These are phyloP conservation scores for Myrmecobius fasciatus DNA, from an alignment of 2,113 vertebrate species.

Conservation along the genomic window DNA sequence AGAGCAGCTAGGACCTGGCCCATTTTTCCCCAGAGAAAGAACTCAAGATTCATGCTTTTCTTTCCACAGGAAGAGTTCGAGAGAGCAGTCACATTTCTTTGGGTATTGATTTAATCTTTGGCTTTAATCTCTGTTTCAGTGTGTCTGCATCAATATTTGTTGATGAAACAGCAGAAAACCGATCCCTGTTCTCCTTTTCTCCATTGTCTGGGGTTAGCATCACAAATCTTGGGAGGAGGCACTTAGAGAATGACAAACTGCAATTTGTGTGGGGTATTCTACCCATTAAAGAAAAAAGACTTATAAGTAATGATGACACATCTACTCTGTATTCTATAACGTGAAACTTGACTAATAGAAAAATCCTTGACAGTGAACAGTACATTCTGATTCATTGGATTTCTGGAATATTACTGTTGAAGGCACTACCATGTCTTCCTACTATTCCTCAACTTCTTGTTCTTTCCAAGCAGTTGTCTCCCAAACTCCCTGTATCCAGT, in stretches of 20 bases:
- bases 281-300: neutral
- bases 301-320: neutral
- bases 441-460: neutral
- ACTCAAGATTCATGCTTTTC: slow-evolving; percentile 47
- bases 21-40: slow-evolving; percentile 25
- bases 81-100: slow-evolving; percentile 34
- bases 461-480: neutral
- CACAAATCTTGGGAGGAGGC: slow-evolving; percentile 11
- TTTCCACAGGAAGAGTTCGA: slow-evolving; percentile 25
- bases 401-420: neutral
- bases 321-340: neutral
- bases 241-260: slow-evolving; percentile 19
- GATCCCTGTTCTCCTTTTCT: slow-evolving; percentile 31
- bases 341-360: slow-evolving; percentile 1
- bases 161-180: slow-evolving; percentile 25
- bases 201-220: slow-evolving; percentile 19
- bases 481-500: neutral
- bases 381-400: neutral
- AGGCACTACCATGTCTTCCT: neutral
- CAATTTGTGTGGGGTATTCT: neutral
- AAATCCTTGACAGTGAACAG: neutral
- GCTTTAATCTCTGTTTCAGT: slow-evolving; percentile 31
- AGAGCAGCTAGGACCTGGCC: slow-evolving; percentile 27
- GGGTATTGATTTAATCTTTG: slow-evolving; percentile 44
- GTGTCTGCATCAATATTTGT: slow-evolving; percentile 26